Conservation (phyloP, 1,140 invertebrate species). For the Lordiphosa clarofinis region DNA sequence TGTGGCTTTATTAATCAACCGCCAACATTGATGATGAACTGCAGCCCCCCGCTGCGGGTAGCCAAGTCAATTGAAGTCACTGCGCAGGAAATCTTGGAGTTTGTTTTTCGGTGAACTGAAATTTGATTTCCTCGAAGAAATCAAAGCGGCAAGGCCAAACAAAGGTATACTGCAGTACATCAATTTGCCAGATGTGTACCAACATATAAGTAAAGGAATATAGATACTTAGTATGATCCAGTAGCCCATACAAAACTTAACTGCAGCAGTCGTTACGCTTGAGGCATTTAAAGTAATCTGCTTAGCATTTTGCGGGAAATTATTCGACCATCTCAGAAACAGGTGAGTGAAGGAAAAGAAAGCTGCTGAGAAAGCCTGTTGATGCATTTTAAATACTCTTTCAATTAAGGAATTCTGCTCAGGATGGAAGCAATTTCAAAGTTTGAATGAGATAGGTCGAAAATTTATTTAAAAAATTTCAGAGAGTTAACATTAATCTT, state of each 20-base stretch:
- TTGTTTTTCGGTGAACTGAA: conserved; percentile 52
- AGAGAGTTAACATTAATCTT: background rate
- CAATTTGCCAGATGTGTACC: background rate
- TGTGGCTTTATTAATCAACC: conserved; percentile 68
- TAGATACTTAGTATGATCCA: conserved; percentile 12
- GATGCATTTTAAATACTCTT: background rate
- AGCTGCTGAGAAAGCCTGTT: background rate
- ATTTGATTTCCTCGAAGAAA: conserved; percentile 55
- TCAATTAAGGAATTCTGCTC: background rate
- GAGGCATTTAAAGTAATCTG: conserved; percentile 59
- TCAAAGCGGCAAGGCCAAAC: conserved; percentile 32
- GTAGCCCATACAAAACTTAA: conserved; percentile 52
- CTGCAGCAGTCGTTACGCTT: conserved; percentile 67
- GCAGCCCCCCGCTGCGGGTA: conserved; percentile 2
- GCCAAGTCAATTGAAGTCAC: conserved; percentile 58
- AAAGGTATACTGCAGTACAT: conserved; percentile 40
- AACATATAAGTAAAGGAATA: too few relatives aligned
- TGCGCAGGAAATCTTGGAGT: conserved; percentile 31
- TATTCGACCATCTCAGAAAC: conserved; percentile 50
- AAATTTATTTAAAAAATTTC: background rate
- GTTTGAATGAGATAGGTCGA: background rate
- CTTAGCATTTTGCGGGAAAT: conserved; percentile 58
- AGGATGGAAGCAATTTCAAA: background rate
- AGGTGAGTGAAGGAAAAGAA: conserved; percentile 33
- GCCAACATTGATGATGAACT: conserved; percentile 13